phyloP scores from a whole-genome alignment of 2,797 vertebrate genomes.

The Gymnodraco acuticeps region DNA sequence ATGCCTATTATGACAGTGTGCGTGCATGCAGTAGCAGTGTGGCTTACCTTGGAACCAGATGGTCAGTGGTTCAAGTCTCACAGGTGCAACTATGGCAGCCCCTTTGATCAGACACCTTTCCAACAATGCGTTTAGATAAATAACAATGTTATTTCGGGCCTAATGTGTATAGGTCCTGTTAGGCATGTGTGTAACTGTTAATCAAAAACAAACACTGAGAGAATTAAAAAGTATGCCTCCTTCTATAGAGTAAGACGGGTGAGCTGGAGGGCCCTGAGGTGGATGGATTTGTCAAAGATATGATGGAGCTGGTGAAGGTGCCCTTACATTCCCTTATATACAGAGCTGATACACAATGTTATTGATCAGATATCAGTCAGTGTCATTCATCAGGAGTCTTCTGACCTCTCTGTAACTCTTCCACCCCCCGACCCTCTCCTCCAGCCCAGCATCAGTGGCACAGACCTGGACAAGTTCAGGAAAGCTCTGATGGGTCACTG shows the following conservation, averaged over 20 bases:
- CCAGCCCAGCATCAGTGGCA: conserved; percentile 91
- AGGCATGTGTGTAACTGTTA: too few species aligned
- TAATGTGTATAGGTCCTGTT: too few species aligned
- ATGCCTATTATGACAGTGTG: too few species aligned
- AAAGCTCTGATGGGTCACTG: conserved; percentile 92
- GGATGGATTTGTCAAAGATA: conserved; percentile 96
- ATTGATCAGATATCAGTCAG: neutral
- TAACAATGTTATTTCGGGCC: neutral
- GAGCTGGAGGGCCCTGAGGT: conserved; percentile 94
- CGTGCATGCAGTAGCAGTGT: too few species aligned
- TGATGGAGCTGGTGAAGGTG: conserved; percentile 98
- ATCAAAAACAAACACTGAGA: too few species aligned
- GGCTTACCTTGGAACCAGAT: too few species aligned
- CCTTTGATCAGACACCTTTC: too few species aligned
- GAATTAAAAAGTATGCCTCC: conserved; percentile 16
- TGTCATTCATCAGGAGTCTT: conserved; percentile 1
- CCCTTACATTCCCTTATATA: neutral
- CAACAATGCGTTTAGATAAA: too few species aligned
- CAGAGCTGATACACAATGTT: neutral
- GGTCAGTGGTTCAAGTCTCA: too few species aligned
- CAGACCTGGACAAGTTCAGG: conserved; percentile 92
- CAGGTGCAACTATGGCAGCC: too few species aligned
- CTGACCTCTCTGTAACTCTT: conserved; percentile 25
- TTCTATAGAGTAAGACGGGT: conserved; percentile 90
- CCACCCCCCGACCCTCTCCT: neutral